A percentile compares a stretch with the other conserved stretches of the same genome.
Conservation (phyloP, 2,113 vertebrate species). For the Chelonoidis abingdonii region DNA sequence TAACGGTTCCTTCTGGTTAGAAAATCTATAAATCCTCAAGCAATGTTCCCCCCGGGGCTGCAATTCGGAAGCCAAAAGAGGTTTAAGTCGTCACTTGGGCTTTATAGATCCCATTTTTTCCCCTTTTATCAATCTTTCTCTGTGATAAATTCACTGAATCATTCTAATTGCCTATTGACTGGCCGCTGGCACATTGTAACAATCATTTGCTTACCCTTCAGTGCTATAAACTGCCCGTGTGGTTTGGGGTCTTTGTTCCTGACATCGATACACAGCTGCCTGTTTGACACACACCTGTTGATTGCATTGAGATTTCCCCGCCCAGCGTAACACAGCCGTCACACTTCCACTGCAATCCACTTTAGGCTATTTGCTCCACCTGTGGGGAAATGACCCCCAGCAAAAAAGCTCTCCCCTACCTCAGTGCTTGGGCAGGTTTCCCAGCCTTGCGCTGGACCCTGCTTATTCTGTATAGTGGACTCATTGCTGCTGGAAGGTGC, state of each 20-base stretch:
- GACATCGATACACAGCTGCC: background rate
- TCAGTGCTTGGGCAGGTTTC: no score
- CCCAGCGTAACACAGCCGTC: no score
- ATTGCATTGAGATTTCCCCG: background rate
- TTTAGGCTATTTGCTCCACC: no score
- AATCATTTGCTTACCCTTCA: fast-evolving
- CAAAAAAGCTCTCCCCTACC: no score
- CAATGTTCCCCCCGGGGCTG: background rate
- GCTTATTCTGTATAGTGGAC: no score
- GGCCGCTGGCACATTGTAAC: background rate
- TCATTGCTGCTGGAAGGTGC: no score
- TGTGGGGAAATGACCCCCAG: no score
- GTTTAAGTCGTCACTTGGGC: background rate
- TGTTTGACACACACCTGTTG: fast-evolving
- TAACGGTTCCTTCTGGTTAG: background rate
- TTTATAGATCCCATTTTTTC: background rate
- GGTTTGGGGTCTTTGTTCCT: fast-evolving
- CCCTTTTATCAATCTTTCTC: background rate
- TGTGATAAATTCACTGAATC: slow-evolving; percentile 4
- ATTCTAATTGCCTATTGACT: slow-evolving; percentile 32
- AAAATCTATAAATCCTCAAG: fast-evolving
- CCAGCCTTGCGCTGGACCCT: no score
- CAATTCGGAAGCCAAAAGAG: background rate
- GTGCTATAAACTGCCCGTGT: background rate
- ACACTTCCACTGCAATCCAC: no score